Base-by-base conservation (phyloP, 2,888 invertebrate genomes). In the Drosophila demipolita region DNA sequence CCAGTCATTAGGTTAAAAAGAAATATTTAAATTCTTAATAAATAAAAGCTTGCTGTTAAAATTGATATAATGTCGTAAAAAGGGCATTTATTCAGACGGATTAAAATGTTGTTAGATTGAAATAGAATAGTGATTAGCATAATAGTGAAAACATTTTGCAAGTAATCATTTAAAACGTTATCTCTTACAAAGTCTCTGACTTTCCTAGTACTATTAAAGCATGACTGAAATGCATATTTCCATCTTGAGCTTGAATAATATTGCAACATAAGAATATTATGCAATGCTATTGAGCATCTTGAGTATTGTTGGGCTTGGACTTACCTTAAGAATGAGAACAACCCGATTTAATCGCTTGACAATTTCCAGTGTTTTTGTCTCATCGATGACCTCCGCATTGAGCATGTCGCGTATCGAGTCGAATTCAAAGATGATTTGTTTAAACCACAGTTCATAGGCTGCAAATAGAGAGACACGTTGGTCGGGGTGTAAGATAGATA, bases 371-470 rank as follows among this genome's bases (percentile, higher is more conserved):
- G 98, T 98, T 93, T 97, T 97, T 15, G 97, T 95, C 93, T 99
- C 99, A 89, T 99, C 98, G 68, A 99, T 94, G 17, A 96, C 95
- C 90, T 95, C 94, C 36, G 94, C 95, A 77, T 95, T 95, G 90
- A 99, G 96, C 63, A 98, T 94, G 3, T 95, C 94, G 49, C 98
- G 94, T 35, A 99, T 96, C 0, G 98, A 99, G 92, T 99, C 99
- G 90, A 99, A 94, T 91, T 99, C 99, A 93, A 96, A 99, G 75
- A 99, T 97, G 58, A 99, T 98, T 94, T 99, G 99, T 93, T 99
- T 99, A 94, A 99, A 99, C 99, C 99, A 99, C 6, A 99, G 94
- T 93, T 99, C 99, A 94, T 99, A 99, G 0, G 99, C 98, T 98
- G 55, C 94, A 65, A 6, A 52, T 0, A 53, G 11, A 53, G 8